phyloP scores from a whole-genome alignment of 2,888 invertebrate species.

The Gandaritis pyraliata region DNA sequence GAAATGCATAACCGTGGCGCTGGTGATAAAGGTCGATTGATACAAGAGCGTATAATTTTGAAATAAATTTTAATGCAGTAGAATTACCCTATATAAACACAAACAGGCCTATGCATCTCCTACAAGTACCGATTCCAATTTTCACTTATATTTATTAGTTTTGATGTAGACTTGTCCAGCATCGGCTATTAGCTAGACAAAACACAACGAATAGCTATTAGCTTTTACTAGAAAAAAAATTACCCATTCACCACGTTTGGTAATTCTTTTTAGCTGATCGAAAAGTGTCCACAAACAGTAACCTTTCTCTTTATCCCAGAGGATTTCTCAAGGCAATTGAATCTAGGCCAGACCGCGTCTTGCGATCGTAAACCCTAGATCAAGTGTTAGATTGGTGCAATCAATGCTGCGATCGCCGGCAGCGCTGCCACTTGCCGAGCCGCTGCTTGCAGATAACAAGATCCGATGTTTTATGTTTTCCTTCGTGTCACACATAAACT shows the following conservation, averaged over 20 bases:
- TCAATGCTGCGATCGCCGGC: constrained; percentile 29
- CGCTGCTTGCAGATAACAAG: constrained; percentile 2
- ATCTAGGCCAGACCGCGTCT: neutral
- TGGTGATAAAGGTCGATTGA: neutral
- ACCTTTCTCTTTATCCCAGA: neutral
- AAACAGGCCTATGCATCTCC: too few species aligned
- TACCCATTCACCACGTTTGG: too few species aligned
- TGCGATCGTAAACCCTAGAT: constrained; percentile 20
- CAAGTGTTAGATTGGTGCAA: constrained; percentile 31
- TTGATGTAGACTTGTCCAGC: too few species aligned
- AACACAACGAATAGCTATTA: too few species aligned
- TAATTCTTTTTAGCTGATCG: too few species aligned
- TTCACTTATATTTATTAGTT: too few species aligned
- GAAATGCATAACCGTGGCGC: constrained; percentile 6
- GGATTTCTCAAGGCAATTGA: constrained; percentile 5
- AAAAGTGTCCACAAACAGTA: too few species aligned
- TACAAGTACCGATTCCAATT: too few species aligned
- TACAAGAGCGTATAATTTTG: neutral
- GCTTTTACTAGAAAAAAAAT: too few species aligned
- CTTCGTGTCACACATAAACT: constrained; percentile 1
- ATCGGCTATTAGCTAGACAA: too few species aligned
- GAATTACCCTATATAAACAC: too few species aligned
- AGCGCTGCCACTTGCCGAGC: constrained; percentile 14
- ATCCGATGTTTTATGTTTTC: constrained; percentile 18
- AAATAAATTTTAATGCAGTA: too few species aligned